Evolutionary conservation across 2,797 vertebrate genomes (phyloP).

Genomic region (Prionace glauca): DNA sequence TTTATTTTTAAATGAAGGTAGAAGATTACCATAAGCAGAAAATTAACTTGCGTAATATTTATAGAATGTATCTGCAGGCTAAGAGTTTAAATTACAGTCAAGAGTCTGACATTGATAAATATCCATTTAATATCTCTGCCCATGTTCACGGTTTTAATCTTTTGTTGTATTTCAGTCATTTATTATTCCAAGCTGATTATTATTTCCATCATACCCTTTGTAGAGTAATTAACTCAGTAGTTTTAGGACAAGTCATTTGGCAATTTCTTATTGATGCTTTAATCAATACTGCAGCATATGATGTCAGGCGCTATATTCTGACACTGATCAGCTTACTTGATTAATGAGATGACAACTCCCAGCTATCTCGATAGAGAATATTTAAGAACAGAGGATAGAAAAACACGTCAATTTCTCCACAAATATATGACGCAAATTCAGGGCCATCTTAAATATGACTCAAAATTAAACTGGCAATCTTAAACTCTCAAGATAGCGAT

Average conservation of each 20-base stretch:
- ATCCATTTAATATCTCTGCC: neutral
- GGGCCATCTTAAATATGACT: neutral
- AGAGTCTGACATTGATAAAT: slow-evolving; percentile 40
- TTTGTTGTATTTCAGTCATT: neutral
- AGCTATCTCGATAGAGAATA: neutral
- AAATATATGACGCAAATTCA: neutral
- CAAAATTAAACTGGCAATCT: neutral
- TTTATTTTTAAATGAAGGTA: slow-evolving; percentile 36
- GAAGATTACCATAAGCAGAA: slow-evolving; percentile 15
- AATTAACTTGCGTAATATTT: slow-evolving; percentile 51
- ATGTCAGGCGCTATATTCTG: neutral
- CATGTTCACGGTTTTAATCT: neutral
- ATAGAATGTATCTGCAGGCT: slow-evolving; percentile 62
- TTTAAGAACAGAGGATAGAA: neutral
- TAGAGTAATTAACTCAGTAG: neutral
- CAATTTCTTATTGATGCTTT: neutral
- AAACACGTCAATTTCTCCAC: neutral
- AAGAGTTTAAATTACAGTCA: slow-evolving; percentile 44
- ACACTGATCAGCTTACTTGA: neutral
- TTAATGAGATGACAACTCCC: neutral
- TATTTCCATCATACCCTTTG: neutral
- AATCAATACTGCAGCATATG: neutral
- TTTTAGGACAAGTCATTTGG: neutral
- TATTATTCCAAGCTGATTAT: neutral
- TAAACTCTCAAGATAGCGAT: neutral